Evolutionary conservation across 23 tunicate species (phyloP).

Genomic region (Oikopleura albicans): DNA sequence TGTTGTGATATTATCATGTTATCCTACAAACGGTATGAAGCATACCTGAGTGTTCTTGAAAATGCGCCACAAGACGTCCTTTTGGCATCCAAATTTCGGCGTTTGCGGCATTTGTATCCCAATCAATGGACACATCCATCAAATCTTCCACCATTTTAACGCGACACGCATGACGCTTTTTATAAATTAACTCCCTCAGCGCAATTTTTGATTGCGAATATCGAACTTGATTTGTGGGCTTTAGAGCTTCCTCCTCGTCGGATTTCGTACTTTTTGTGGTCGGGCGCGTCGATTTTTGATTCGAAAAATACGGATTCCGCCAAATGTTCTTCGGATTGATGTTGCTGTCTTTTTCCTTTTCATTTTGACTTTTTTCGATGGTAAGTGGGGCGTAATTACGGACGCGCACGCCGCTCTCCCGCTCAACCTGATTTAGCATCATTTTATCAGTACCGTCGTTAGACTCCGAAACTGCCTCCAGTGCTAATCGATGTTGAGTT

Average conservation of each 20-base stretch:
- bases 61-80: conserved; percentile 58
- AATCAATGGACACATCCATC: background rate
- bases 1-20: too few relatives aligned
- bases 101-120: background rate
- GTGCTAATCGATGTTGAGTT: background rate
- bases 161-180: background rate
- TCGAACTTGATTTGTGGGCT: background rate
- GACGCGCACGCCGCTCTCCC: background rate
- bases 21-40: too few relatives aligned
- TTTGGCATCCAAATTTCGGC: conserved; percentile 32
- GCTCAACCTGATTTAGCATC: background rate
- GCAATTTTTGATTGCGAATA: conserved; percentile 8
- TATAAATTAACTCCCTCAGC: background rate
- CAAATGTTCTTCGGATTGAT: background rate
- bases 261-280: too few relatives aligned
- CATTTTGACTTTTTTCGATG: background rate
- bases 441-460: background rate
- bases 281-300: background rate
- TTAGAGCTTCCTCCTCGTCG: background rate
- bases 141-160: background rate
- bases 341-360: background rate
- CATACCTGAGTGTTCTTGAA: conserved; percentile 49
- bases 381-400: background rate
- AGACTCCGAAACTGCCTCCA: background rate
- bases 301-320: background rate